Base-by-base conservation (phyloP, 2,113 vertebrate genomes). In the Erpornis zantholeuca region DNA sequence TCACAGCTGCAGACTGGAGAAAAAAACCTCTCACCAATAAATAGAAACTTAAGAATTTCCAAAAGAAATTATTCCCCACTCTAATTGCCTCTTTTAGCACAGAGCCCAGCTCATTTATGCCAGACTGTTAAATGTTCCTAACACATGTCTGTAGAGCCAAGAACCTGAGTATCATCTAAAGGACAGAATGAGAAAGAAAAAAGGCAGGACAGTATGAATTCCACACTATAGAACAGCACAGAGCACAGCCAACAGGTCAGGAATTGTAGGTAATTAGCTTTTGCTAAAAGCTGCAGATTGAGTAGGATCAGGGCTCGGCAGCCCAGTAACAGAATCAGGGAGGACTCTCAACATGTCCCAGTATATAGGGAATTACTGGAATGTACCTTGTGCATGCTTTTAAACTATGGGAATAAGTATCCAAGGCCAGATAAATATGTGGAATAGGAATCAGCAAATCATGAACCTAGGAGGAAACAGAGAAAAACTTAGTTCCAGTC, bases 21-120 rank as follows among this genome's bases (percentile, higher is more conserved):
- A 79, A 94, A 73, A 63, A 47, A 15, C 7, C 59, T 36, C 76
- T 78, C 45, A 61, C 45, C 56, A 66, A 90, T 83, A 90, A 93
- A 91, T 31, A 91, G 84, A 94, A 92, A 93, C 66, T 69, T 88
- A 85, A 94, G 85, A 90, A 79, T 95, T 94, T 94, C 85, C 76
- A 92, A 68, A 92, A 95, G 79, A 95, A 88, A 90, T 92, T 61
- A 90, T 86, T 70, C 68, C 63, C 35, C 42, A 35, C 47, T 95
- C 72, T 72, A 95, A 86, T 79, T 52, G 76, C 86, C 82, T 73
- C 90, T 96, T 93, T 90, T 90, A 92, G 82, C 68, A 92, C 56
- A 78, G 88, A 92, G 71, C 71, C 76, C 63, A 80, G 72, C 82
- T 93, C 54, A 61, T 82, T 92, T 93, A 71, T 93, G 40, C 92